Base-by-base conservation (phyloP, 1,140 invertebrate genomes). In the Hesperophylax magnus region DNA sequence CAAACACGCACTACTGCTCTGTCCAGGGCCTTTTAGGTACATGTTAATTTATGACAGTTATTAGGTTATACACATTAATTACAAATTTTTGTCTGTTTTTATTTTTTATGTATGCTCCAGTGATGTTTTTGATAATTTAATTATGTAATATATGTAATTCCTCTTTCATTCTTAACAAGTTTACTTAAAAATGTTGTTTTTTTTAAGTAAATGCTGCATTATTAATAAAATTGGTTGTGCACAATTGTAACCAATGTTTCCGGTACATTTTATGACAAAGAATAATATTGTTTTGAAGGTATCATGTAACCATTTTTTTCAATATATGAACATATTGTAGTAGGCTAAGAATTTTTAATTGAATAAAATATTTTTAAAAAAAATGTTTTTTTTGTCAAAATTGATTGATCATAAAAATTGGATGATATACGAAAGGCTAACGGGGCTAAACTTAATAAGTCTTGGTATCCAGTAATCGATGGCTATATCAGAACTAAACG, bases 301-400 rank as follows among this genome's bases (percentile, higher is more conserved):
- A 47, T 14, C 39, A 14, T 47, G 39, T 47, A 47, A 14, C 39
- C 39, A 47, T 47, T 65, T 22, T 65, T 6, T 65, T 24, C 65
- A 69, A 18, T 69, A 69, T 18, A 20, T 47, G 17, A 34, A 69
- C 14, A 65, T 65, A 17, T 65, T 65, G 18, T 31, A 24, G 24
- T 69, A 69, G 65, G 24, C 39, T 69, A 69, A 69, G 27, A 14
- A 39, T 69, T 69, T 69, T 69, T 69, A 69, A 47, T n/a, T n/a
- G 20, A 69, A 69, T 69, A 69, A 69, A 69, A 52, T 47, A 47
- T 34, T 69, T 69, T 69, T 6, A 69, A 69, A 34, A 6, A 24
- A 18, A 3, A 20, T 63, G 4, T 47, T 69, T 52, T 39, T 65
- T 65, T 17, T 31, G 2, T 5, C 31, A 15, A 31, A 63, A 22